These are phyloP conservation scores for Palythoa grandiflora DNA, from an alignment of 92 coral and sea anemone genomes.

Conservation along the genomic window DNA sequence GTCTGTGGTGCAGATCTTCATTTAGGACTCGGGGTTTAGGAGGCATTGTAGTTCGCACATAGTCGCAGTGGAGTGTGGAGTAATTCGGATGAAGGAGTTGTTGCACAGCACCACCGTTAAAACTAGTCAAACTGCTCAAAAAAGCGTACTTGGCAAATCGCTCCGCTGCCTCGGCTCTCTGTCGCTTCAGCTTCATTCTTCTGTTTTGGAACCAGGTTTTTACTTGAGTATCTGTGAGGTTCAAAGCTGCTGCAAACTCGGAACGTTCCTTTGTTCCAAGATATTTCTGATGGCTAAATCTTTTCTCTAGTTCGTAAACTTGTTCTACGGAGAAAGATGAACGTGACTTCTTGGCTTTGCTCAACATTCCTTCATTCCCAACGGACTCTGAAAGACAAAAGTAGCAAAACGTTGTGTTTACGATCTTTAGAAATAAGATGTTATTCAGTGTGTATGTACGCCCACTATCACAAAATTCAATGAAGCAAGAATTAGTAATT, in stretches of 20 bases:
- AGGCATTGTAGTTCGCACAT: conserved; percentile 3
- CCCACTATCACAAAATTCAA: not conserved
- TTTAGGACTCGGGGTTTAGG: conserved; percentile 35
- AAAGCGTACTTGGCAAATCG: conserved; percentile 52
- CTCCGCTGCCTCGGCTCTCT: conserved; percentile 50
- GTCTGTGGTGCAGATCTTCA: conserved; percentile 48
- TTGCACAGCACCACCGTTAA: conserved; percentile 20
- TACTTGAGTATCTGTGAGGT: conserved; percentile 67
- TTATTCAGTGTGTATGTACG: not conserved
- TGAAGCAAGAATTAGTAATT: conserved; percentile 2
- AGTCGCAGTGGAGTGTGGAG: conserved; percentile 36
- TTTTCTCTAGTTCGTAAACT: conserved; percentile 59
- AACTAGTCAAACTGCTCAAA: conserved; percentile 41
- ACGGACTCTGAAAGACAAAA: conserved; percentile 39
- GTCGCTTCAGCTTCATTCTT: conserved; percentile 70
- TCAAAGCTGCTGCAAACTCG: conserved; percentile 54
- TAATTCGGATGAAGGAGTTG: conserved; percentile 38
- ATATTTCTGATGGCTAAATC: conserved; percentile 64
- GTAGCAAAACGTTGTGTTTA: not conserved
- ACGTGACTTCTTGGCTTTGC: conserved; percentile 60
- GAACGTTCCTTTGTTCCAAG: conserved; percentile 66
- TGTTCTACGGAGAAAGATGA: conserved; percentile 68
- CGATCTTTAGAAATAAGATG: not conserved
- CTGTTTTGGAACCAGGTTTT: conserved; percentile 75
- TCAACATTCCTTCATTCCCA: conserved; percentile 45